These are phyloP conservation scores for Macrochelys suwanniensis DNA, from an alignment of 2,797 vertebrate species.

Conservation along the genomic window DNA sequence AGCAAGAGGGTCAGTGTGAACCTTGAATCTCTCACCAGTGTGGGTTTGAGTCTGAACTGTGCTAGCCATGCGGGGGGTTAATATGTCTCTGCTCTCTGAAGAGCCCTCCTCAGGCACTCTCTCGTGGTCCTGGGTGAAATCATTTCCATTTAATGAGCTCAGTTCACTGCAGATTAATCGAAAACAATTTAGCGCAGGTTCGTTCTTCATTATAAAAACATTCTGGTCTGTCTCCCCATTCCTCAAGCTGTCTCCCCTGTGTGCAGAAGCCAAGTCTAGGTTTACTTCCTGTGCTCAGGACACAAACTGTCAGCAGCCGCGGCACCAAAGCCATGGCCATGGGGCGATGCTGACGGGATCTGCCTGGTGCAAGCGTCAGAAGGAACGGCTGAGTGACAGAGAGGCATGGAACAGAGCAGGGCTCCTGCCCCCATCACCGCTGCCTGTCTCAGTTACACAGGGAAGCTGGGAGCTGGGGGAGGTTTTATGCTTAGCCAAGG, in stretches of 20 bases:
- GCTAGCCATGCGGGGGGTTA: background rate
- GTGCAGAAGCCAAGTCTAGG: accelerated
- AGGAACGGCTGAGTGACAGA: too few species aligned
- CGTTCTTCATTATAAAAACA: slow-evolving; percentile 41
- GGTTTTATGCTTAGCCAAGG: too few species aligned
- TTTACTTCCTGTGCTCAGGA: accelerated
- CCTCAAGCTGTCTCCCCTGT: background rate
- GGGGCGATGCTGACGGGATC: too few species aligned
- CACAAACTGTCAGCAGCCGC: background rate
- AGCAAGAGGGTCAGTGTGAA: background rate
- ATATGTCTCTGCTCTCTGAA: background rate
- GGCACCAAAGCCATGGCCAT: too few species aligned
- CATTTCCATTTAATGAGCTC: slow-evolving; percentile 39
- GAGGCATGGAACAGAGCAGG: too few species aligned
- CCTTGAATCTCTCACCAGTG: accelerated
- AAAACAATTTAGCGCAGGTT: slow-evolving; percentile 40
- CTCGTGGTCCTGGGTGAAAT: background rate
- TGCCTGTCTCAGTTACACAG: too few species aligned
- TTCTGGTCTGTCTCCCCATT: background rate
- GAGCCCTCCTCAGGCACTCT: background rate
- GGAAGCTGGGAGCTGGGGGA: too few species aligned
- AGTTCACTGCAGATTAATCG: slow-evolving; percentile 44
- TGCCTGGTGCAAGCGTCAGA: too few species aligned
- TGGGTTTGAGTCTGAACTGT: background rate
- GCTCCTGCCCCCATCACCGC: too few species aligned